Evolutionary conservation across 64 coral and sea anemone species (phyloP).

Genomic region (Pachyseris speciosa): DNA sequence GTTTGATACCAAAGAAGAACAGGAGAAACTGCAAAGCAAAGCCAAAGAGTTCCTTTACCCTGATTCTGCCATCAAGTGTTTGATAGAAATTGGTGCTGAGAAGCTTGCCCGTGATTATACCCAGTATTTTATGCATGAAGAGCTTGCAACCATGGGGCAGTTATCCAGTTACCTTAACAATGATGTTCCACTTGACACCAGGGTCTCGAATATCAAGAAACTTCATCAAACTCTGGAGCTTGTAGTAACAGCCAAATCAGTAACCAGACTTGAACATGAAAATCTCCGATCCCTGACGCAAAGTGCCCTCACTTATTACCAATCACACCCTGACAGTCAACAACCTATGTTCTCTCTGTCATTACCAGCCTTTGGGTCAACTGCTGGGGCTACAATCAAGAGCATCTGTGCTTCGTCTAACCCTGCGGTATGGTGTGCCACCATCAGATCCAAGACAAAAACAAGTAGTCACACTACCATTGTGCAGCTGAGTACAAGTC

Average conservation of each 20-base stretch:
- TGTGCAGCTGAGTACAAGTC: conserved; percentile 75
- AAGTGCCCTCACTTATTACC: conserved; percentile 76
- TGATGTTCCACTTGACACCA: conserved; percentile 10
- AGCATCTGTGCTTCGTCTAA: conserved; percentile 58
- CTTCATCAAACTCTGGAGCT: conserved; percentile 83
- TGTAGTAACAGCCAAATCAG: conserved; percentile 79
- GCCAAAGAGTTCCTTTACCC: conserved; percentile 53
- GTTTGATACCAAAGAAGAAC: conserved; percentile 78
- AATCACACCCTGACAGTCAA: conserved; percentile 29
- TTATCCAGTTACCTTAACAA: conserved; percentile 66
- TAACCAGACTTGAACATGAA: conserved; percentile 73
- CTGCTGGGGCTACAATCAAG: conserved; percentile 75
- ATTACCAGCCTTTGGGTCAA: conserved; percentile 84
- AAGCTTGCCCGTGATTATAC: conserved; percentile 83
- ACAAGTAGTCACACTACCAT: conserved; percentile 61
- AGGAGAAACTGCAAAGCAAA: conserved; percentile 66
- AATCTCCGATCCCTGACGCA: conserved; percentile 77
- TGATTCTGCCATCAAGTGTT: conserved; percentile 48
- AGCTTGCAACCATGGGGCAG: conserved; percentile 85
- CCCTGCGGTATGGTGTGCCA: conserved; percentile 86
- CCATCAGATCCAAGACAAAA: conserved; percentile 74
- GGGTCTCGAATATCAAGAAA: conserved; percentile 75
- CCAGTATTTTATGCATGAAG: conserved; percentile 80
- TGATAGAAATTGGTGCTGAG: conserved; percentile 84
- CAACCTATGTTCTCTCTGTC: conserved; percentile 86